Conservation (phyloP, 2,797 vertebrate genomes). For the Rhabdophis nuchalis region DNA sequence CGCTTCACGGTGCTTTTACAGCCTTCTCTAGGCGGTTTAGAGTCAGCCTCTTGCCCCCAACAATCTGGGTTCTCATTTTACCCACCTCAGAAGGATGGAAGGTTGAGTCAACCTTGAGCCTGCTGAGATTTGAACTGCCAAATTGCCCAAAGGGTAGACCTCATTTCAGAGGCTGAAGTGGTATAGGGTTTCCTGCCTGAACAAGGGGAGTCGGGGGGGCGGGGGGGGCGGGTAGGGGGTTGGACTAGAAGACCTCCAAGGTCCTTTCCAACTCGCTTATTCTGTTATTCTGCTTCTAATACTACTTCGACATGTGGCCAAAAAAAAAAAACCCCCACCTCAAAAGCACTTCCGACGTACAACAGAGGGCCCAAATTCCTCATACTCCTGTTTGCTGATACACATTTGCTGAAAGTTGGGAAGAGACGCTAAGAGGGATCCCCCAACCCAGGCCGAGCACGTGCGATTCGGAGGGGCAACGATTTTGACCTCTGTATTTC, state of each 20-base stretch:
- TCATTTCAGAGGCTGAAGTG: not conserved
- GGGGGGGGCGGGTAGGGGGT: no score
- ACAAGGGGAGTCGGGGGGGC: no score
- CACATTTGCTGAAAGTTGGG: constrained; percentile 74
- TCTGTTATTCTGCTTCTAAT: not conserved
- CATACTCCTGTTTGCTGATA: constrained; percentile 71
- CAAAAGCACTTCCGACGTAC: constrained; percentile 68
- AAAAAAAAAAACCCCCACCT: not conserved
- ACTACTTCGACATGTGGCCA: not conserved
- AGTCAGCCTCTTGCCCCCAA: no score
- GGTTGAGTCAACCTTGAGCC: no score
- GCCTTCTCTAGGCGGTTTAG: no score
- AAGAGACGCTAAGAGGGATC: constrained; percentile 71
- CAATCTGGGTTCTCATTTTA: no score
- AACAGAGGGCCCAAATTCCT: constrained; percentile 65
- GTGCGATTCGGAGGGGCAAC: constrained; percentile 61
- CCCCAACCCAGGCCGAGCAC: constrained; percentile 68
- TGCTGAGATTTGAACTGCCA: no score
- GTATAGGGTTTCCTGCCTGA: not conserved
- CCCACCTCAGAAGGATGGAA: no score
- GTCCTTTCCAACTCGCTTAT: not conserved
- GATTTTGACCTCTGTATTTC: constrained; percentile 65
- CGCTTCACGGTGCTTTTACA: no score
- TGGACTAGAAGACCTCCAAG: not conserved
- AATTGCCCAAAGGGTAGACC: no score